Conservation (phyloP, 64 coral and sea anemone genomes). For the Stichodactyla mertensii region DNA sequence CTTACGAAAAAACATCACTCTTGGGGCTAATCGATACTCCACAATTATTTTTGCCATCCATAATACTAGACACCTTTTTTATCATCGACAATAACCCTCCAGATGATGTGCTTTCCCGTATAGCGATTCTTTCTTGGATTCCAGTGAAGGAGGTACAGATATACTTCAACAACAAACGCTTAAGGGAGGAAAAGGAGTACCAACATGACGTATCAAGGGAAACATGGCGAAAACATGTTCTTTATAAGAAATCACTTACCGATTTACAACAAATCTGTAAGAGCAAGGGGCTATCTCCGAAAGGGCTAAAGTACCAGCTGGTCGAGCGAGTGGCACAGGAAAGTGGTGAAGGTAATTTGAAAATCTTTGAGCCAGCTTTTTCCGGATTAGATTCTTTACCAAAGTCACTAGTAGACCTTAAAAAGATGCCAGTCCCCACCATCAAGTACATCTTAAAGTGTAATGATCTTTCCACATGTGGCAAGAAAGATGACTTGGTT, state of each 20-base stretch:
- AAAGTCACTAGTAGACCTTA: background rate
- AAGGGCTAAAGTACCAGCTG: slow-evolving; percentile 28
- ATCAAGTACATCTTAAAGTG: slow-evolving; percentile 40
- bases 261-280: slow-evolving; percentile 46
- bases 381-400: background rate
- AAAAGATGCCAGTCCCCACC: slow-evolving; percentile 21
- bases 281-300: slow-evolving; percentile 3
- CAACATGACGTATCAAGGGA: slow-evolving; percentile 28
- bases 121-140: slow-evolving; percentile 53
- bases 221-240: slow-evolving; percentile 44
- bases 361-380: background rate
- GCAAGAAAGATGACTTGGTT: slow-evolving; percentile 38
- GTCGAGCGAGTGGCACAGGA: slow-evolving; percentile 27
- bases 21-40: background rate
- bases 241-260: slow-evolving; percentile 31
- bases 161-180: slow-evolving; percentile 23
- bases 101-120: slow-evolving; percentile 37
- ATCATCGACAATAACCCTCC: slow-evolving; percentile 43
- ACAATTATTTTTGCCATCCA: slow-evolving; percentile 42
- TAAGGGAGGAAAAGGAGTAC: slow-evolving; percentile 25
- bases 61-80: slow-evolving; percentile 44
- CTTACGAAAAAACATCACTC: slow-evolving; percentile 11
- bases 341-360: slow-evolving; percentile 21
- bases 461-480: slow-evolving; percentile 4
- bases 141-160: slow-evolving; percentile 36